Evolutionary conservation across 2,888 invertebrate genomes (phyloP).

Genomic region (Chrysolina oricalcia): DNA sequence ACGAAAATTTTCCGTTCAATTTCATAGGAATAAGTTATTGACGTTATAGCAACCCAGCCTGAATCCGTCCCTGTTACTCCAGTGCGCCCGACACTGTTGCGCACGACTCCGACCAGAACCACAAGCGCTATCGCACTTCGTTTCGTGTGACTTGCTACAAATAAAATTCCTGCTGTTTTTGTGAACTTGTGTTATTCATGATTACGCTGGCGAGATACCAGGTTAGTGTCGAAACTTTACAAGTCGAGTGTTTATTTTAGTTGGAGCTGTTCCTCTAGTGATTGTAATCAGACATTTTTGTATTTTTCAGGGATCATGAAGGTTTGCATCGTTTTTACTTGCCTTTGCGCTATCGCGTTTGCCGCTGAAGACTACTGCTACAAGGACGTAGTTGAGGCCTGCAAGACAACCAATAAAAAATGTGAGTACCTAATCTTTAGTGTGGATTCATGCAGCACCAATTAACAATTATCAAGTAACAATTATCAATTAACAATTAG

Average conservation of each 20-base stretch:
- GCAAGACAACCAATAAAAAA: slow-evolving; percentile 69
- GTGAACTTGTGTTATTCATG: slow-evolving; percentile 64
- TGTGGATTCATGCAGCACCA: no score
- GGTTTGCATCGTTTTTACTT: slow-evolving; percentile 72
- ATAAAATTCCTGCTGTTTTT: slow-evolving; percentile 33
- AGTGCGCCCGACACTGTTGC: slow-evolving; percentile 51
- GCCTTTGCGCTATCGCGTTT: slow-evolving; percentile 68
- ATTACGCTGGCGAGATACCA: slow-evolving; percentile 73
- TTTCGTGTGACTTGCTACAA: slow-evolving; percentile 27
- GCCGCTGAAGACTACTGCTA: slow-evolving; percentile 76
- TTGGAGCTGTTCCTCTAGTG: slow-evolving; percentile 14
- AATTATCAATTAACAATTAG: no score
- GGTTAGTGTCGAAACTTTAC: slow-evolving; percentile 60
- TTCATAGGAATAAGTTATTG: no score
- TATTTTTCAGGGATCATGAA: slow-evolving; percentile 76
- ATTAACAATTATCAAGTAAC: no score
- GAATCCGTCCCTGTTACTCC: slow-evolving; percentile 26
- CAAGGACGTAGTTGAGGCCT: slow-evolving; percentile 74
- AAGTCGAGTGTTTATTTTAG: not conserved
- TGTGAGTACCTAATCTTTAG: slow-evolving; percentile 61
- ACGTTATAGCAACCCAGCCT: no score
- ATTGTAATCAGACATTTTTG: slow-evolving; percentile 50
- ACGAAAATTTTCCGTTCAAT: no score
- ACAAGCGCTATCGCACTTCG: slow-evolving; percentile 17
- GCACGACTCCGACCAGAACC: slow-evolving; percentile 49